Conservation (phyloP, 2,888 invertebrate species). For the Rapana venosa region DNA sequence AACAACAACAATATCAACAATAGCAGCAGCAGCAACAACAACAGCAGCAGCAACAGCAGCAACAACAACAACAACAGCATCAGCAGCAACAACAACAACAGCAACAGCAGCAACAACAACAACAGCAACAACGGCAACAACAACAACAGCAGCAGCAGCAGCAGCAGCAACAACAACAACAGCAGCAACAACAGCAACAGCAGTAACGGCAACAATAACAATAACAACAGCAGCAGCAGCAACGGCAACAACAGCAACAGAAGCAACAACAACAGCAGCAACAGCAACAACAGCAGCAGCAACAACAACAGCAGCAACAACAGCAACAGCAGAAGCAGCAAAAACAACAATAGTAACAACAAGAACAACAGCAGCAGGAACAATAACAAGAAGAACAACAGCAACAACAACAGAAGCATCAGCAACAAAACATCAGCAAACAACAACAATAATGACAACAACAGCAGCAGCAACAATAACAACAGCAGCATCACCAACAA, state of each 20-base stretch:
- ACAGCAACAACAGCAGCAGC: neutral
- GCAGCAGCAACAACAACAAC: neutral
- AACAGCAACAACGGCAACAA: neutral
- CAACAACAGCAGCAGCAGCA: neutral
- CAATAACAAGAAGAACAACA: too few species aligned
- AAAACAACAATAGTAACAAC: neutral
- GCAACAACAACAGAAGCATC: too few species aligned
- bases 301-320: neutral
- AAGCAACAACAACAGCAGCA: neutral
- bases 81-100: neutral
- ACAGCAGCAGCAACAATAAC: neutral
- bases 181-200: neutral
- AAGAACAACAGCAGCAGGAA: too few species aligned
- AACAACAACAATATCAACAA: too few species aligned
- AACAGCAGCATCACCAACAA: neutral
- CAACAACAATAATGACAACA: neutral
- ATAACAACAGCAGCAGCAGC: neutral
- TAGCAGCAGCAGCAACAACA: too few species aligned
- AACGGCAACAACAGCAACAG: neutral
- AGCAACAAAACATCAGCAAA: too few species aligned
- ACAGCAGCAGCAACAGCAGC: neutral
- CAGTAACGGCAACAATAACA: neutral
- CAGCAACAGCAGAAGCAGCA: neutral
- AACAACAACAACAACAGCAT: neutral
- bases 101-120: neutral